Base-by-base conservation (phyloP, 2,113 vertebrate genomes). In the Brachypodius melanocephalos region DNA sequence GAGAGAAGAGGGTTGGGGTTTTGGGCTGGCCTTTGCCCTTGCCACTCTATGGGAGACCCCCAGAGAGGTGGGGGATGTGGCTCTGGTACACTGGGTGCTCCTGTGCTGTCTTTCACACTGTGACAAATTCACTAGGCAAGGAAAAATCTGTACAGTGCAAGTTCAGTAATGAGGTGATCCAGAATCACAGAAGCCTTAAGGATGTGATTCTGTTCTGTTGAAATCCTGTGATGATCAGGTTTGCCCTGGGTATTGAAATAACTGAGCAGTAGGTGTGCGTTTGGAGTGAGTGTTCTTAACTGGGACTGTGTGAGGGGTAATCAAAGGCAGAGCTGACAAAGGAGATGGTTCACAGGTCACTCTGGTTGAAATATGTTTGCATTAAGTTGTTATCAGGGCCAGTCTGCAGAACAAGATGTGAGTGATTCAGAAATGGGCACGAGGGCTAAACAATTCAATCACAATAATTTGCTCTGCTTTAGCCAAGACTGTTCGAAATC, bases 281-380 rank as follows among this genome's bases (percentile, higher is more conserved):
- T 88, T 85, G 66, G 78, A 84, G 58, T 72, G 34, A 93, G 49
- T 54, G 58, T 26, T 80, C 57, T 78, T 89, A 71, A 29, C 38
- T 76, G 45, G 69, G 45, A 18, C 87, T 65, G 5, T 46, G 34
- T 40, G 77, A 88, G 83, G 34, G 62, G 15, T 80, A 88, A 81
- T 91, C 84, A 96, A 93, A 95, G 68, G 68, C 73, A 88, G 40
- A 90, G 54, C 29, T 32, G 17, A 86, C 81, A 95, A 90, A 95
- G 63, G 67, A 83, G 46, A 76, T 42, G 51, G 36, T 59, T 85
- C 66, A 66, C 54, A 90, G 69, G 74, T 69, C 51, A 31, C 68
- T 88, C 45, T 25, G 49, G 38, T 14, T 85, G 91, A 89, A 93
- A 85, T 91, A 72, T 22, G 34, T 86, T 95, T 93, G 88, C 34